These are phyloP conservation scores for Chlorocebus sabaeus DNA, from an alignment of 2,113 vertebrate species.

Conservation along the genomic window DNA sequence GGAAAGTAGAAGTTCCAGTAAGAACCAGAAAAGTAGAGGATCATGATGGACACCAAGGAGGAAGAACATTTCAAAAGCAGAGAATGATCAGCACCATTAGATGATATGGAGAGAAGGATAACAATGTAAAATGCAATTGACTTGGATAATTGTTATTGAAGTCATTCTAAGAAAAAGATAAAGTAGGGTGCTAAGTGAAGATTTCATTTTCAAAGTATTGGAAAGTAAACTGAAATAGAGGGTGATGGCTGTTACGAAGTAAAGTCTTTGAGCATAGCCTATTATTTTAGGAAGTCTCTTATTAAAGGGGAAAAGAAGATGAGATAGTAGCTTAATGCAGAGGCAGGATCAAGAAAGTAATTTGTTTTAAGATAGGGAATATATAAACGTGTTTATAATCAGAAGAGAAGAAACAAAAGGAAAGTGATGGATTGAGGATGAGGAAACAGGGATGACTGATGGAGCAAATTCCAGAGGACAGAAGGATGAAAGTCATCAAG, in stretches of 20 bases:
- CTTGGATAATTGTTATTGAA: slow-evolving; percentile 14
- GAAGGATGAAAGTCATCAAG: slow-evolving; percentile 34
- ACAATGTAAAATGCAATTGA: not conserved
- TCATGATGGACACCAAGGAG: not conserved
- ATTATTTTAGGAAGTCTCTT: slow-evolving; percentile 34
- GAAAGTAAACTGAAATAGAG: not conserved
- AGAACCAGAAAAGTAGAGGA: not conserved
- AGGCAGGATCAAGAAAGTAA: slow-evolving; percentile 21
- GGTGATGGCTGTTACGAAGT: not conserved
- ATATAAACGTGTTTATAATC: slow-evolving; percentile 21
- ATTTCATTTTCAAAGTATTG: slow-evolving; percentile 29
- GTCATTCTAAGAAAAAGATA: not conserved
- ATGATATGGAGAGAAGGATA: not conserved
- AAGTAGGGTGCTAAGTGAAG: not conserved
- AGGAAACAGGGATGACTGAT: slow-evolving; percentile 34
- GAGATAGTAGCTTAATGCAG: slow-evolving; percentile 18
- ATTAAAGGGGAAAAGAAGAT: slow-evolving; percentile 13
- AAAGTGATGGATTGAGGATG: not conserved
- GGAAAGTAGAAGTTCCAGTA: not conserved
- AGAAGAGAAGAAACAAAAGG: not conserved
- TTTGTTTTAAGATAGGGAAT: slow-evolving; percentile 34
- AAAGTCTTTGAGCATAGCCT: not conserved
- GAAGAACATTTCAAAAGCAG: slow-evolving; percentile 17
- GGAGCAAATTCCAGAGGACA: not conserved
- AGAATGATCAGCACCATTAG: not conserved